Percentiles rank a stretch among this genome's conserved stretches.
phyloP scores from a whole-genome alignment of 2,888 invertebrate genomes.

The Scelioninae gen. 1 region DNA sequence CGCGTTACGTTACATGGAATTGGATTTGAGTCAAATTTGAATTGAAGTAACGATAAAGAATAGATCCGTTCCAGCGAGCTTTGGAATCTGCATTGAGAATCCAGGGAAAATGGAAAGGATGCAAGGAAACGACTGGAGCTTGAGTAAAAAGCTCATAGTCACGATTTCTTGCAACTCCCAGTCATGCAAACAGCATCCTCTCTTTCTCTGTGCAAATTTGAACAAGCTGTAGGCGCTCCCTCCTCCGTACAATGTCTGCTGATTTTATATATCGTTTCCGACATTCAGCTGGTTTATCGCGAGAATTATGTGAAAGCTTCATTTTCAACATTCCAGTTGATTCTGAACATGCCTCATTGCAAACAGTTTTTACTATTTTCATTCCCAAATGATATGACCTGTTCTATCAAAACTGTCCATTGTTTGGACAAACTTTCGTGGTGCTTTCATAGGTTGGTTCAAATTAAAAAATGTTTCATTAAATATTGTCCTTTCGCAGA shows the following conservation, averaged over 20 bases:
- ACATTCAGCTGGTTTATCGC: conserved; percentile 47
- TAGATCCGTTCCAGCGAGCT: conserved; percentile 32
- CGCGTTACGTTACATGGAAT: conserved; percentile 55
- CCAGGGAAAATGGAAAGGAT: conserved; percentile 52
- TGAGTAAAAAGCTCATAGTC: conserved; percentile 65
- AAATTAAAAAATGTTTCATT: too few relatives aligned
- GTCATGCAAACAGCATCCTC: conserved; percentile 63
- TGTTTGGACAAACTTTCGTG: too few relatives aligned
- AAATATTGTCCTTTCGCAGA: too few relatives aligned
- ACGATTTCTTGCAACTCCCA: conserved; percentile 57
- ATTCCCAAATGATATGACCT: too few relatives aligned
- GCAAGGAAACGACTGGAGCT: conserved; percentile 58
- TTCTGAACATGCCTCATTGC: too few relatives aligned
- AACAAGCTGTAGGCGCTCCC: conserved; percentile 50
- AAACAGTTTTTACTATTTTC: too few relatives aligned
- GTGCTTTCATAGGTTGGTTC: neutral
- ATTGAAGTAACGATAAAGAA: conserved; percentile 63
- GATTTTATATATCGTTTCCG: conserved; percentile 56
- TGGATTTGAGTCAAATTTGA: conserved; percentile 59
- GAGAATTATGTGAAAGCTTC: conserved; percentile 22
- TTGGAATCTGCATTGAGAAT: conserved; percentile 46
- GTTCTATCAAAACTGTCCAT: too few relatives aligned
- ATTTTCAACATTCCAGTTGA: too few relatives aligned
- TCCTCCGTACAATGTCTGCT: too few relatives aligned
- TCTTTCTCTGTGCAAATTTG: conserved; percentile 63